Base-by-base conservation (phyloP, 2,888 invertebrate species). In the Drosophila paracracens region DNA sequence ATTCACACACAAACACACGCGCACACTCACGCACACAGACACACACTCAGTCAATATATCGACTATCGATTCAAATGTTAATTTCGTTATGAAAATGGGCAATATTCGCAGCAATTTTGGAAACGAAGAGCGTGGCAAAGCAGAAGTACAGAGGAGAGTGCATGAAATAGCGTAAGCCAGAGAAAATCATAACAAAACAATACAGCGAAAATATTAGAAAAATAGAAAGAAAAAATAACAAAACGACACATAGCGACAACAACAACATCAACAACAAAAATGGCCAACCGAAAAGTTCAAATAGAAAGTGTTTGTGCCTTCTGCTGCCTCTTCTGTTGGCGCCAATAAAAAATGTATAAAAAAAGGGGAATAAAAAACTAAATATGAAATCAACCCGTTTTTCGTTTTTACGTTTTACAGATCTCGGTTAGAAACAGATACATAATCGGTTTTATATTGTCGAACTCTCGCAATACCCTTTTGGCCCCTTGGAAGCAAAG, bases 51-150 rank as follows among this genome's bases (percentile, higher is more conserved):
- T 67, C 78, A 76, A 63, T 75, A 66, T 82, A 76, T 80, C 70
- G 83, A 73, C 72, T 84, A 89, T 89, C 82, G 82, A 88, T 82
- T 74, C 68, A 70, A 76, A 77, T 81, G 71, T 81, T 64, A 83
- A 81, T 81, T 81, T 74, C 68, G 64, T 81, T 81, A 74, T 70
- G 69, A 73, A 82, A 81, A 84, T 82, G 75, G 82, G 79, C 79
- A 84, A 82, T 79, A 72, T 75, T 74, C 48, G 74, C 81, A 68
- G 40, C 40, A 64, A 67, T 76, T 80, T 80, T 68, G 66, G 54
- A 40, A 61, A 65, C 57, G 67, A 79, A 68, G 56, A 57, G 63
- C 52, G 33, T n/a, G 38, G 11, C 63, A 59, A 73, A 81, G 81
- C 78, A 74, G 64, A 81, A 79, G 54, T 54, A 62, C 48, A 73